Base-by-base conservation (phyloP, 2,888 invertebrate genomes). In the Melieria omissa region DNA sequence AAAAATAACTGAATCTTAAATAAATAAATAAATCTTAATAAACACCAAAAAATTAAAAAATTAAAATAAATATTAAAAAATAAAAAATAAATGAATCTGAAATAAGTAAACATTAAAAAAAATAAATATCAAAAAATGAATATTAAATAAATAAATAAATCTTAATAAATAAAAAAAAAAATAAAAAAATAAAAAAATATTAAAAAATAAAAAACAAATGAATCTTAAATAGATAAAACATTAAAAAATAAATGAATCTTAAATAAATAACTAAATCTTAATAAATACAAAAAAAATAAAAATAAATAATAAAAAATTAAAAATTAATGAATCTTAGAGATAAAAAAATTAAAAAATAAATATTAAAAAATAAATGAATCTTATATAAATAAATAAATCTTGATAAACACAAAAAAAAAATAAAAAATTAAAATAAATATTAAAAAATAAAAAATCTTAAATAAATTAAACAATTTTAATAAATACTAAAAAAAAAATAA, bases 241-340 rank as follows among this genome's bases (percentile, higher is more conserved):
- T n/a, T 42, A 65, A 65, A 58, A 41, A 58, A 16, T 6, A 6
- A 58, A 58, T 58, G 6, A 58, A 58, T 14, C 6, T 14, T 16
- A 5, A 58, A 14, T 14, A 58, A 58, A 29, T 29, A 4, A 58
- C 4, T 16, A 12, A 58, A n/a, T 14, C 10, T 29, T 14, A 58
- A 29, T 14, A 16, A 58, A 29, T 14, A 58, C 12, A 4, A 29
- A 16, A 58, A 4, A 29, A 58, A 4, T 14, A 14, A 58, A 58
- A 58, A 58, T 58, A 29, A 14, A 58, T 14, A 58, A 58, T 58
- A 58, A 58, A 58, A 58, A 14, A 58, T 14, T 14, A 58, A 14
- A 58, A 58, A 58, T 14, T 29, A 29, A 58, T 14, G 3, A 16
- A 58, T 16, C n/a, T 16, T 58, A 58, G 16, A 58, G 16, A 14